Evolutionary conservation across 1,140 invertebrate genomes (phyloP), one percentile per base, ranked within the genome.

Genomic region (roundworm (Caenorhabditis elegans)): DNA sequence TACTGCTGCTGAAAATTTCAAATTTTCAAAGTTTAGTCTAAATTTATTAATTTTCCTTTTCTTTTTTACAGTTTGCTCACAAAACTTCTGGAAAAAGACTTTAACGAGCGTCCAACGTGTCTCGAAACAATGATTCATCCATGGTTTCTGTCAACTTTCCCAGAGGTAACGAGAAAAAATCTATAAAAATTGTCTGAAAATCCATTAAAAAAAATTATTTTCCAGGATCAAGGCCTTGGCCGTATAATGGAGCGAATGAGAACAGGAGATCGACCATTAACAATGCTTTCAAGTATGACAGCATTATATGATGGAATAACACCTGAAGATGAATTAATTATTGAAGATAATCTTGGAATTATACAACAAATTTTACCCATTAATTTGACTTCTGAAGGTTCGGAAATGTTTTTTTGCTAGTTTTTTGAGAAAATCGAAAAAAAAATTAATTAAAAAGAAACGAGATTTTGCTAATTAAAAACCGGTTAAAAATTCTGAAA

Each of bases 221-320:
- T 55, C 15, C 26, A 55, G 11, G 60, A 70, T 13, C 34, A 70
- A 70, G 60, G 60, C 5, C 60, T 70, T 19, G 60, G 60, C 1
- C 34, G 60, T 39, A 39, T 43, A 3, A 70, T 70, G 60, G 60
- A 70, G n/a, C 31, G 60, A 39, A 70, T 70, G 60, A 36, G 60
- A 43, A 70, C 60, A 3, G 60, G 60, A 1, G 26, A 39, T n/a
- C 60, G 60, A 22, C 60, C 60, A 10, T 70, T 70, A 2, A 70
- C 60, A 39, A 39, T 70, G 31, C 28, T 43, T 13, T 34, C 60
- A 8, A 39, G 34, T 15, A 22, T 70, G 10, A 6, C n/a, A 10
- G 34, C 19, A 19, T 11, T 70, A 19, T 70, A 19, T 34, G 60
- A 70, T 22, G 60, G 34, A 15, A 10, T n/a, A n/a, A n/a, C n/a